Conservation (phyloP, 2,113 vertebrate genomes). For the Cheilinus undulatus region DNA sequence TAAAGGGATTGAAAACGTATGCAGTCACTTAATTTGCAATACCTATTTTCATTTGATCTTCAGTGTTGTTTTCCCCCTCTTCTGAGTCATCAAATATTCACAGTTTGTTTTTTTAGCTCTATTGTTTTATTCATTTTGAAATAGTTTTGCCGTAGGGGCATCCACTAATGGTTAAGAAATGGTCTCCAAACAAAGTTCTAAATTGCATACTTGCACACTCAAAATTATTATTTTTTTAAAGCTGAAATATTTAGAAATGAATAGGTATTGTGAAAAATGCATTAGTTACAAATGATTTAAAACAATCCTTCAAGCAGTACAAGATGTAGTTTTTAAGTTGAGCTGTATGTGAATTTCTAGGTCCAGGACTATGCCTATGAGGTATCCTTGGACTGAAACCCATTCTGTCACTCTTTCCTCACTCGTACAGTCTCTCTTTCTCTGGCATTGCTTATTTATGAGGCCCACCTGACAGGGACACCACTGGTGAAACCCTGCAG, state of each 20-base stretch:
- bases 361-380: background rate
- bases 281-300: background rate
- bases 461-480: slow-evolving; percentile 27
- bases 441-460: slow-evolving; percentile 27
- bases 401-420: background rate
- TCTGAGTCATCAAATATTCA: slow-evolving; percentile 9
- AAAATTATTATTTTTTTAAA: too few species aligned
- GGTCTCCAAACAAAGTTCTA: background rate
- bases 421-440: background rate
- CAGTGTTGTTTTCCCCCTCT: background rate
- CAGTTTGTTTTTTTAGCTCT: background rate
- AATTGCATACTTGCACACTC: too few species aligned
- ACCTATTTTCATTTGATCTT: too few species aligned
- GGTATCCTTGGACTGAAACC: background rate
- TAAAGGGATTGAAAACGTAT: too few species aligned
- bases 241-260: background rate
- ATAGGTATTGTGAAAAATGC: background rate
- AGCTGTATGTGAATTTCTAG: background rate
- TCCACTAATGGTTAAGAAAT: background rate
- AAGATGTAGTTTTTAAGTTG: background rate
- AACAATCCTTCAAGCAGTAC: background rate
- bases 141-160: background rate
- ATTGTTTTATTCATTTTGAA: slow-evolving; percentile 6
- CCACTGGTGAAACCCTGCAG: background rate
- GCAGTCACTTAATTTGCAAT: too few species aligned